phyloP scores from a whole-genome alignment of 2,888 invertebrate genomes.

The Silvanus unidentatus region DNA sequence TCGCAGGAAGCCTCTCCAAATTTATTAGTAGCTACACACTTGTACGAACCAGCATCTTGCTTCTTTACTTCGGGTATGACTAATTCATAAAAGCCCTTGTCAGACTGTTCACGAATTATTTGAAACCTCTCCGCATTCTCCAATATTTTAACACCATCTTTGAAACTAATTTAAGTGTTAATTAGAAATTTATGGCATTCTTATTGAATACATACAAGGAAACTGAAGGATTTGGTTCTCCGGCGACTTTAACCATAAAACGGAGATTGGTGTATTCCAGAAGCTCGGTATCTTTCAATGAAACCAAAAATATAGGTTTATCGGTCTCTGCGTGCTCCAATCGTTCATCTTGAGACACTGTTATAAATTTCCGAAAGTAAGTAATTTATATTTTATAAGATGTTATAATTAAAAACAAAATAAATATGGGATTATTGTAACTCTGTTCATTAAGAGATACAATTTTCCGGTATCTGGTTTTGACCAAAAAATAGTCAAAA shows the following conservation, averaged over 20 bases:
- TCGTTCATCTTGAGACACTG: slow-evolving; percentile 68
- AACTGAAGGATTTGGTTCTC: slow-evolving; percentile 82
- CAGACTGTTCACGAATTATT: slow-evolving; percentile 67
- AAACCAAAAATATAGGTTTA: slow-evolving; percentile 77
- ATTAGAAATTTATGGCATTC: background rate
- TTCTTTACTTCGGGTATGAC: slow-evolving; percentile 75
- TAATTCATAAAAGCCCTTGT: slow-evolving; percentile 80
- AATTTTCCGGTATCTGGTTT: too few species aligned
- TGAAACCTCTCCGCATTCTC: slow-evolving; percentile 62
- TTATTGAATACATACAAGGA: slow-evolving; percentile 70
- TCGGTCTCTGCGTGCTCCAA: slow-evolving; percentile 63
- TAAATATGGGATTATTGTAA: slow-evolving; percentile 5
- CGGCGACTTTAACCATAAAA: slow-evolving; percentile 83
- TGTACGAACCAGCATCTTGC: slow-evolving; percentile 76
- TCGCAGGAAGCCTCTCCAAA: slow-evolving; percentile 72
- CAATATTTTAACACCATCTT: slow-evolving; percentile 69
- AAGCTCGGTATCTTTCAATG: slow-evolving; percentile 81
- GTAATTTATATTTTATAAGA: too few species aligned
- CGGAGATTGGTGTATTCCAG: slow-evolving; percentile 79
- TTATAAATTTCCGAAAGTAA: background rate
- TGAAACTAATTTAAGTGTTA: slow-evolving; percentile 56
- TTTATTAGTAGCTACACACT: slow-evolving; percentile 76
- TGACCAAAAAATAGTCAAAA: too few species aligned
- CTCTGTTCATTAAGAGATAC: too few species aligned
- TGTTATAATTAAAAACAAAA: slow-evolving; percentile 6